These are phyloP conservation scores for Harpalus rubripes DNA, from an alignment of 2,888 invertebrate species.

Conservation along the genomic window DNA sequence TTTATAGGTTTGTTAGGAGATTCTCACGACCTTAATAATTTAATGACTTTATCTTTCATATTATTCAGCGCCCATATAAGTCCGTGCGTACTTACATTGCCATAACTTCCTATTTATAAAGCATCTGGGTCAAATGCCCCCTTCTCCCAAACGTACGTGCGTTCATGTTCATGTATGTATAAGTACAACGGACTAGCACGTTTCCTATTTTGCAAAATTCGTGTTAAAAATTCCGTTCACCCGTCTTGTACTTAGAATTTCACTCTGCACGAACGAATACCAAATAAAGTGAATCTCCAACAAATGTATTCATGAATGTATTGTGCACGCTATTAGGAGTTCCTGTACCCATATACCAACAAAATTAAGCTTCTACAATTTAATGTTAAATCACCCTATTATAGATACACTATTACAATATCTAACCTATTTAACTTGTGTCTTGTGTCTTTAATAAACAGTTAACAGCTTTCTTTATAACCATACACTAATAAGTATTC, in stretches of 20 bases:
- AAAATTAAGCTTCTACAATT: background rate
- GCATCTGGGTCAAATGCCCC: constrained; percentile 50
- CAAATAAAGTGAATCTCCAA: constrained; percentile 58
- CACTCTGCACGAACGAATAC: constrained; percentile 61
- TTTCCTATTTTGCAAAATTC: constrained; percentile 58
- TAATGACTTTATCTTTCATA: constrained; percentile 34
- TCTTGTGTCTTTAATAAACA: too few species aligned
- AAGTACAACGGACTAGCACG: constrained; percentile 44
- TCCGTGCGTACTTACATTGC: constrained; percentile 43
- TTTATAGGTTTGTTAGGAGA: constrained; percentile 12
- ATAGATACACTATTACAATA: too few species aligned
- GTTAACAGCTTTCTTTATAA: background rate
- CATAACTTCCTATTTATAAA: constrained; percentile 51
- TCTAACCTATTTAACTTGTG: too few species aligned
- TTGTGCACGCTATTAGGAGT: constrained; percentile 32
- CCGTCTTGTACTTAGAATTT: constrained; percentile 55
- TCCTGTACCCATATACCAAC: constrained; percentile 2
- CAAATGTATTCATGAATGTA: constrained; percentile 41
- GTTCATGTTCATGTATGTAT: constrained; percentile 40
- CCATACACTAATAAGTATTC: background rate
- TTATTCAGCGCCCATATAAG: constrained; percentile 43
- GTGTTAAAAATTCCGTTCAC: constrained; percentile 56
- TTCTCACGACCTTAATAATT: constrained; percentile 37
- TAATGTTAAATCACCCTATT: background rate
- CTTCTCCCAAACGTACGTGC: constrained; percentile 16